Evolutionary conservation across 2,797 vertebrate species (phyloP).

Genomic region (Malacoctenus gilli): DNA sequence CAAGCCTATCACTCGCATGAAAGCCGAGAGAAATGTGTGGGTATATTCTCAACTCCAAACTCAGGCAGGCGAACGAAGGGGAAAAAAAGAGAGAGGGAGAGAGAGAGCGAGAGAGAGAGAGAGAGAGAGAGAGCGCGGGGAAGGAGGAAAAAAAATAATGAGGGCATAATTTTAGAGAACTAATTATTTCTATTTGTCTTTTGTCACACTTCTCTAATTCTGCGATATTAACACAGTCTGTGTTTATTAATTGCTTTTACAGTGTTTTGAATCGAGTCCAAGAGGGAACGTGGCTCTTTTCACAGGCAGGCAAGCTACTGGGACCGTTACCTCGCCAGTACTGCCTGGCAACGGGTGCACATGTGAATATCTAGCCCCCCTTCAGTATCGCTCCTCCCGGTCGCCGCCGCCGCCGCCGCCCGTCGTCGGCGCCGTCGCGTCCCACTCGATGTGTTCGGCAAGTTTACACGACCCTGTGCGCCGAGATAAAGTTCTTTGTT

Average conservation of each 20-base stretch:
- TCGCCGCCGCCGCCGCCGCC: constrained; percentile 74
- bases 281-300: constrained; percentile 93
- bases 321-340: constrained; percentile 88
- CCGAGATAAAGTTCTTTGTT: constrained; percentile 99
- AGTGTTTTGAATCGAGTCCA: constrained; percentile 98
- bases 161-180: constrained; percentile 99
- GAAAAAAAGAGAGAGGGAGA: neutral
- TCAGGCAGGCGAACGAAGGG: constrained; percentile 51
- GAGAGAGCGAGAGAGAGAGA: neutral
- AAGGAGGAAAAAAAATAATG: constrained; percentile 88
- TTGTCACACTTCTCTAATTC: constrained; percentile 99
- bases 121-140: constrained; percentile 19
- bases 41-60: constrained; percentile 78
- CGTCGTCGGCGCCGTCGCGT: too few species aligned
- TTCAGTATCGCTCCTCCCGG: constrained; percentile 88
- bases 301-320: constrained; percentile 89
- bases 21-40: constrained; percentile 85
- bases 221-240: constrained; percentile 99
- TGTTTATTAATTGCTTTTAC: constrained; percentile 99
- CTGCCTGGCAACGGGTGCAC: constrained; percentile 84
- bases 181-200: constrained; percentile 99
- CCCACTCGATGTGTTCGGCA: constrained; percentile 91
- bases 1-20: constrained; percentile 77
- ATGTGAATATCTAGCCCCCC: constrained; percentile 73
- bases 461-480: constrained; percentile 95